Evolutionary conservation across 2,797 vertebrate genomes (phyloP).

Genomic region (Harpagifer antarcticus): DNA sequence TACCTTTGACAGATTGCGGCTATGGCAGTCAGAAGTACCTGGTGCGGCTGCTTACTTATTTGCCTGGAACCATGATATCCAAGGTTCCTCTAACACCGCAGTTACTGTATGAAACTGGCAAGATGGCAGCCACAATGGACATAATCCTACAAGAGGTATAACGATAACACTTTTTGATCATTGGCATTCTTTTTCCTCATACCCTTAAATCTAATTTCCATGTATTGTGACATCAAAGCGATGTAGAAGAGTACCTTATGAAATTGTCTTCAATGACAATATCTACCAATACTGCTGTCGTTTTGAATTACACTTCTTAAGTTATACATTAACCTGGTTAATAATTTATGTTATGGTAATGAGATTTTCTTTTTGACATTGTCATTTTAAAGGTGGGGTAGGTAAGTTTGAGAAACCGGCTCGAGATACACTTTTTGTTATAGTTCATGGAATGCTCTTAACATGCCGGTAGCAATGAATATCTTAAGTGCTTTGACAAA

Average conservation of each 20-base stretch:
- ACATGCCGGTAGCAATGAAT: no score
- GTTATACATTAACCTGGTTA: no score
- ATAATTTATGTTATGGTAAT: no score
- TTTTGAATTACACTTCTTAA: not conserved
- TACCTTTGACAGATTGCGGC: slow-evolving; percentile 80
- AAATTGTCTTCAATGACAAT: not conserved
- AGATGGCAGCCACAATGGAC: slow-evolving; percentile 88
- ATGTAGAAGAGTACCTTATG: not conserved
- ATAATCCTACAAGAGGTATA: slow-evolving; percentile 87
- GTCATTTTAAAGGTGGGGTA: no score
- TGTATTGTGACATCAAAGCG: not conserved
- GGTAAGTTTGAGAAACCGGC: no score
- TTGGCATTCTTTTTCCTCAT: slow-evolving; percentile 1
- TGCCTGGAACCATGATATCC: slow-evolving; percentile 88
- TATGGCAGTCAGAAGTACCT: slow-evolving; percentile 82
- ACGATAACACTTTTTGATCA: not conserved
- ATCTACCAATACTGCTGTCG: not conserved
- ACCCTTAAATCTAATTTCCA: not conserved
- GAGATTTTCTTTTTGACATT: no score
- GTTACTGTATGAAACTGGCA: slow-evolving; percentile 88
- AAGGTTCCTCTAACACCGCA: slow-evolving; percentile 76
- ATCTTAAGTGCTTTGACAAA: no score
- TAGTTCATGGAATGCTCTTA: no score
- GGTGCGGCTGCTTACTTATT: slow-evolving; percentile 91
- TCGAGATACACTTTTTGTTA: no score